Evolutionary conservation across 2,797 vertebrate species (phyloP).

Genomic region (Peromyscus aztecus): DNA sequence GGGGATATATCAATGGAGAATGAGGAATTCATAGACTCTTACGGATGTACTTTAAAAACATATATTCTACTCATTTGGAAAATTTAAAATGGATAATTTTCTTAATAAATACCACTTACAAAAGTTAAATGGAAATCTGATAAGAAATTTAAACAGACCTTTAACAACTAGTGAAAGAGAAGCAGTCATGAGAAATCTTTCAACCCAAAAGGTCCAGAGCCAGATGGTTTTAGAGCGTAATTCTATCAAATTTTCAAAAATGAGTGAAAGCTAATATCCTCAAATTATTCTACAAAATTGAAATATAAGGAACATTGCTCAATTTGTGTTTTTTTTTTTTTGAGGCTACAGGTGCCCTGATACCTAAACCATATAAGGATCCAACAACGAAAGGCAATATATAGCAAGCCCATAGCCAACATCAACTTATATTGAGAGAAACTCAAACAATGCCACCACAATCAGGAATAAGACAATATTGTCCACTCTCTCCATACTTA

Average conservation of each 20-base stretch:
- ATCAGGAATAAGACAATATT: background rate
- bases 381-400: background rate
- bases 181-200: background rate
- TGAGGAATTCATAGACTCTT: background rate
- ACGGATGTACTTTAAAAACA: background rate
- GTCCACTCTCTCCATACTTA: background rate
- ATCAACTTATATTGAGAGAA: background rate
- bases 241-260: background rate
- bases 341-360: background rate
- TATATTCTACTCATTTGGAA: background rate
- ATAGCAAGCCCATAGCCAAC: background rate
- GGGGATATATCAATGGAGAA: background rate
- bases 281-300: background rate
- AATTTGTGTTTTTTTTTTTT: background rate
- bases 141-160: background rate
- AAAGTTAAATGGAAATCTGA: background rate
- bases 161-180: background rate
- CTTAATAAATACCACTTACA: background rate
- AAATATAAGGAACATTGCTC: background rate
- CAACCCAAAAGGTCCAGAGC: background rate
- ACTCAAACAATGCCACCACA: too few species aligned
- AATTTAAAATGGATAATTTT: conserved; percentile 1
- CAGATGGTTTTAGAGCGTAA: background rate
- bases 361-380: background rate
- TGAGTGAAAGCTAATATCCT: background rate